Evolutionary conservation across 2,797 vertebrate genomes (phyloP).

Genomic region (Gouania willdenowi): DNA sequence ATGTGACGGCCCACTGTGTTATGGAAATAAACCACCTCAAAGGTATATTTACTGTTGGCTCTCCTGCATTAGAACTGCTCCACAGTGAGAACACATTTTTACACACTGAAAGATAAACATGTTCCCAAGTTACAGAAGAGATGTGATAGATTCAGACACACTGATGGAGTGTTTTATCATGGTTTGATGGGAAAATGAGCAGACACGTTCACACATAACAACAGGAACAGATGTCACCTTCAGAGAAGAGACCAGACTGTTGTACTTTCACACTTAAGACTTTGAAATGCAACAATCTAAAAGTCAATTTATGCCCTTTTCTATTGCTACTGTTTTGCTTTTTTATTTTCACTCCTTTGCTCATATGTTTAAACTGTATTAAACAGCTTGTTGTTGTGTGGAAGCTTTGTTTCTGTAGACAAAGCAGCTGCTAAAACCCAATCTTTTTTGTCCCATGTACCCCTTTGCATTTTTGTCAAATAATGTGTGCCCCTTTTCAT

Average conservation of each 20-base stretch:
- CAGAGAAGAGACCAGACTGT: slow-evolving; percentile 38
- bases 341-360: slow-evolving; percentile 1
- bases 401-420: neutral
- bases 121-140: slow-evolving; percentile 35
- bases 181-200: slow-evolving; percentile 47
- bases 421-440: too few relatives aligned
- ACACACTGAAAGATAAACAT: slow-evolving; percentile 48
- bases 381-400: slow-evolving; percentile 6
- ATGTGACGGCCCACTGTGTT: slow-evolving; percentile 42
- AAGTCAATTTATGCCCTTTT: slow-evolving; percentile 46
- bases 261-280: slow-evolving; percentile 43
- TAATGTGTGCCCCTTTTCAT: too few relatives aligned
- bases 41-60: slow-evolving; percentile 31
- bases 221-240: slow-evolving; percentile 63
- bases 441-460: too few relatives aligned
- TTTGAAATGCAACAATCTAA: slow-evolving; percentile 21
- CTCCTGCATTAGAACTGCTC: slow-evolving; percentile 17
- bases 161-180: slow-evolving; percentile 52
- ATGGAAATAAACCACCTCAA: slow-evolving; percentile 50
- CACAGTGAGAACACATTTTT: slow-evolving; percentile 36
- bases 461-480: too few relatives aligned
- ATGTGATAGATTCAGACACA: slow-evolving; percentile 53
- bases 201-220: slow-evolving; percentile 65
- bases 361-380: slow-evolving; percentile 14
- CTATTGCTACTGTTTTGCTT: slow-evolving; percentile 11